Evolutionary conservation across 2,888 invertebrate species (phyloP), one percentile per base, ranked within the genome.

Genomic region (Lasioglossum lativentre): DNA sequence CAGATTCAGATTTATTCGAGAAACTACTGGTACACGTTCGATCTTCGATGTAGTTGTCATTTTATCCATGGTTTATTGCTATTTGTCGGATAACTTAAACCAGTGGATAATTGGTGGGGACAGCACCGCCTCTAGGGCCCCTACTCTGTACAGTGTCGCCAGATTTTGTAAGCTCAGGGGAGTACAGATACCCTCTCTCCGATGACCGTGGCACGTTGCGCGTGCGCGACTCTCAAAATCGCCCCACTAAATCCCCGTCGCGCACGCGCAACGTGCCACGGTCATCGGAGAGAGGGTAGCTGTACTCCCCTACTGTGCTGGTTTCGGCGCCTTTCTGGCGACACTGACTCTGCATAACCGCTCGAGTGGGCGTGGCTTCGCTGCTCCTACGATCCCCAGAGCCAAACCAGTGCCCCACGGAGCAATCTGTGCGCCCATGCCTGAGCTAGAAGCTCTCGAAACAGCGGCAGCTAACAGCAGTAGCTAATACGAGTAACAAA

Each of bases 401-500:
- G 30, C 30, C 5, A 16, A 6, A 30, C 14, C 14, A 30, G 14
- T 27, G 59, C 16, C 14, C 30, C 16, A 1, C 6, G 30, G 63
- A 2, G 30, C 30, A 19, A 63, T 63, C 4, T 6, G 30, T 30
- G 19, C 16, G 19, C 16, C 63, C 63, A 63, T 63, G 63, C 27
- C 63, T 63, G 63, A 63, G 16, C 30, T 63, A 38, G 68, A 68
- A 68, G 38, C 38, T 38, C 23, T 38, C 38, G 38, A 12, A 68
- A 68, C 68, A 38, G 23, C 68, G 23, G 34, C 23, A 23, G 68
- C 38, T 34, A 66, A 66, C 66, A 23, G 23, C 34, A 23, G 10
- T 66, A 66, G 34, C 23, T 68, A 63, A 63, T 38, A 23, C 66
- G 68, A 68, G 68, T 68, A 68, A 68, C 68, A 68, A 68, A 68